Evolutionary conservation across 2,888 invertebrate species (phyloP).

Genomic region (Ennomos erosarius): DNA sequence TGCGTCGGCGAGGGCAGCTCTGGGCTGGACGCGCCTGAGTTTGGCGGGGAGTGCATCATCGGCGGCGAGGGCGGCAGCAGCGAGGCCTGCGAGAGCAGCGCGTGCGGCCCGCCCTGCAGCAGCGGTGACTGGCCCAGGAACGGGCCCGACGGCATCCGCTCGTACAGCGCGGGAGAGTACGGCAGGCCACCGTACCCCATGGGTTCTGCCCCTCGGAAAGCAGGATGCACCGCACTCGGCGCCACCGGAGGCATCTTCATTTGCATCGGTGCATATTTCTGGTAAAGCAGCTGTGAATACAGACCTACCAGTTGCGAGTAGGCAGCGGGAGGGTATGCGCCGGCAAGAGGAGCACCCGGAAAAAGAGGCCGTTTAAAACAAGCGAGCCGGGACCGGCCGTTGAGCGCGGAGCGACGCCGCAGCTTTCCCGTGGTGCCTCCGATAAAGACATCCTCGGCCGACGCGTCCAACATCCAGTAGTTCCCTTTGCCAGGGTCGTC

Average conservation of each 20-base stretch:
- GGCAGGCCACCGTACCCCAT: slow-evolving; percentile 72
- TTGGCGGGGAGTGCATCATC: slow-evolving; percentile 66
- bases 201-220: slow-evolving; percentile 70
- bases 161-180: slow-evolving; percentile 71
- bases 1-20: slow-evolving; percentile 72
- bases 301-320: slow-evolving; percentile 85
- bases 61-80: slow-evolving; percentile 76
- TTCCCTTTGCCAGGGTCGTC: slow-evolving; percentile 99
- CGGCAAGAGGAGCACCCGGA: slow-evolving; percentile 86
- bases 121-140: slow-evolving; percentile 65
- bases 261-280: slow-evolving; percentile 87
- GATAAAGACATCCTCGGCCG: slow-evolving; percentile 99
- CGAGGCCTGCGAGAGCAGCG: slow-evolving; percentile 60
- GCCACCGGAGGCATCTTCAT: slow-evolving; percentile 80
- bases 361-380: slow-evolving; percentile 93
- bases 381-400: slow-evolving; percentile 94
- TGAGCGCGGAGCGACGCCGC: slow-evolving; percentile 94
- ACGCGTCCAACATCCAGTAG: slow-evolving; percentile 99
- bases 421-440: slow-evolving; percentile 98
- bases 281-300: slow-evolving; percentile 88
- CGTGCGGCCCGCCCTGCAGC: slow-evolving; percentile 57
- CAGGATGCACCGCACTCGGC: slow-evolving; percentile 82
- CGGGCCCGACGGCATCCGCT: slow-evolving; percentile 62
- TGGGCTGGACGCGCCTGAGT: slow-evolving; percentile 72
- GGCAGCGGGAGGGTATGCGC: slow-evolving; percentile 84